Percentiles rank a stretch among this genome's conserved stretches.
These are phyloP conservation scores for fruit fly (Drosophila melanogaster) DNA, from an alignment of 1,140 invertebrate genomes.

Conservation along the genomic window DNA sequence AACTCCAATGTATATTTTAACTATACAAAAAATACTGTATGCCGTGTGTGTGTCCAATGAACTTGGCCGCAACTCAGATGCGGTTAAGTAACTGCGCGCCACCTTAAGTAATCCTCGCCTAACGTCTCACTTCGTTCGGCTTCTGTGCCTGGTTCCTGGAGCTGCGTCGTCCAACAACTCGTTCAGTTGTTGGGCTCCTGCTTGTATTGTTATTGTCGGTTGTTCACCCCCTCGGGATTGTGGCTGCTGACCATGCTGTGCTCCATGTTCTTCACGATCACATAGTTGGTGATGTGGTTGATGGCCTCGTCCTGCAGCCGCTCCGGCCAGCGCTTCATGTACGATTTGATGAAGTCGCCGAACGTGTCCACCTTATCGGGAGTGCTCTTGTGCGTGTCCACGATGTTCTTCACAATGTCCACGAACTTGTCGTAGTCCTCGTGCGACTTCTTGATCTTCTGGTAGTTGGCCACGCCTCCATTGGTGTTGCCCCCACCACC, in stretches of 20 bases:
- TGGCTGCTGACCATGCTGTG: slow-evolving; percentile 73
- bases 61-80: slow-evolving; percentile 62
- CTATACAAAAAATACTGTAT: slow-evolving; percentile 83
- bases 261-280: slow-evolving; percentile 84
- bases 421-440: slow-evolving; percentile 83
- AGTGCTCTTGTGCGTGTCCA: slow-evolving; percentile 78
- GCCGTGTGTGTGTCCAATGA: slow-evolving; percentile 46
- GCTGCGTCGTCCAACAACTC: slow-evolving; percentile 73
- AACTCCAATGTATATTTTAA: slow-evolving; percentile 78
- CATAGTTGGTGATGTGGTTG: slow-evolving; percentile 82
- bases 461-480: slow-evolving; percentile 77
- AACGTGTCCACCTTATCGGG: slow-evolving; percentile 82
- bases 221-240: slow-evolving; percentile 73
- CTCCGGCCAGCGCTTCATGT: slow-evolving; percentile 81
- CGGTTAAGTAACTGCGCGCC: slow-evolving; percentile 73
- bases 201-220: slow-evolving; percentile 81
- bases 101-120: slow-evolving; percentile 62
- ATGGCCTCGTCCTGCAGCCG: slow-evolving; percentile 82
- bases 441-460: slow-evolving; percentile 82
- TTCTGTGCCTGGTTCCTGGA: slow-evolving; percentile 49
- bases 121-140: slow-evolving; percentile 13
- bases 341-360: slow-evolving; percentile 81
- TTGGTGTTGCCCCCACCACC: slow-evolving; percentile 73
- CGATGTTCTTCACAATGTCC: slow-evolving; percentile 83
- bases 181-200: slow-evolving; percentile 78